Conservation (phyloP, 1,140 invertebrate genomes). For the Cotesia typhae region DNA sequence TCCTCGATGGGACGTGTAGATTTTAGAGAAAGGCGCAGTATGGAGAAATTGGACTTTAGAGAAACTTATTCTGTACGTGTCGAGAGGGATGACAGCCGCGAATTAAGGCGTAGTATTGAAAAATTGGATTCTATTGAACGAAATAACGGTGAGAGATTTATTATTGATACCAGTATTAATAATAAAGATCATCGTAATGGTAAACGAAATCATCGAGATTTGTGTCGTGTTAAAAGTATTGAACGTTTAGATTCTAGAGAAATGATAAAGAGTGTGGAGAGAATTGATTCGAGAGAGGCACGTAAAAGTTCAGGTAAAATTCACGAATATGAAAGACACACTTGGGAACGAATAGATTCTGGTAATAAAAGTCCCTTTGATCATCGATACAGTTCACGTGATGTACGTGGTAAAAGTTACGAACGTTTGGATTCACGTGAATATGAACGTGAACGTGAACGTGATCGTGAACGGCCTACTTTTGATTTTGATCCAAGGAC, state of each 20-base stretch:
- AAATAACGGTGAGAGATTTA: conserved; percentile 5
- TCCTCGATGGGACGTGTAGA: conserved; percentile 50
- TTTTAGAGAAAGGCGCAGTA: conserved; percentile 51
- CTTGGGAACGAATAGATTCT: conserved; percentile 54
- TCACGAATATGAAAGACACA: conserved; percentile 53
- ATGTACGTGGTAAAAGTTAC: conserved; percentile 54
- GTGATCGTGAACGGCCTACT: conserved; percentile 46
- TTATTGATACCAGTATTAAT: too few species aligned
- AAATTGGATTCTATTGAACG: conserved; percentile 47
- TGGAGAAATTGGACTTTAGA: conserved; percentile 52
- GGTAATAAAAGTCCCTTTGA: conserved; percentile 51
- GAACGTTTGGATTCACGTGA: conserved; percentile 54
- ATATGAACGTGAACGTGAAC: conserved; percentile 45
- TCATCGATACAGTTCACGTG: conserved; percentile 39
- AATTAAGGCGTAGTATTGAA: conserved; percentile 57
- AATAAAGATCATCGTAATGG: conserved; percentile 2
- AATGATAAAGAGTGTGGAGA: conserved; percentile 49
- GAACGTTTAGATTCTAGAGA: conserved; percentile 55
- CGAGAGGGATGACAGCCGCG: conserved; percentile 48
- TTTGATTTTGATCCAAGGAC: conserved; percentile 59
- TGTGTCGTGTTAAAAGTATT: conserved; percentile 41
- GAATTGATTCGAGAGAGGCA: conserved; percentile 40
- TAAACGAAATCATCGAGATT: conserved; percentile 37
- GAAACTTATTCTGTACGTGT: conserved; percentile 42
- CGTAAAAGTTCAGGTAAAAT: conserved; percentile 39